Evolutionary conservation across 2,113 vertebrate species (phyloP).

Genomic region (Pipra filicauda): DNA sequence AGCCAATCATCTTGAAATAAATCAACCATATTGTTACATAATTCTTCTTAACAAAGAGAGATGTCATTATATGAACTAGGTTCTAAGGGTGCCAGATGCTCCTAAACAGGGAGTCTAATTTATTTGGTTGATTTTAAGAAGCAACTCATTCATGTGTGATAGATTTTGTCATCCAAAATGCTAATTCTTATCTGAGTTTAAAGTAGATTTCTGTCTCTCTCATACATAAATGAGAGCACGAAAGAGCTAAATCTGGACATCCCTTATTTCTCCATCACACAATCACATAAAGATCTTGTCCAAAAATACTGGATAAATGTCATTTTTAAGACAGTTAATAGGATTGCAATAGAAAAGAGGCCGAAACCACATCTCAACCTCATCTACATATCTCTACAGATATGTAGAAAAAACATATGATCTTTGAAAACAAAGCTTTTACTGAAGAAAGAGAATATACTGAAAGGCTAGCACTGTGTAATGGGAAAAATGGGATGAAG

Average conservation of each 20-base stretch:
- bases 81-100: constrained; percentile 79
- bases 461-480: neutral
- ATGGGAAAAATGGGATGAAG: neutral
- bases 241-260: constrained; percentile 21
- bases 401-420: neutral
- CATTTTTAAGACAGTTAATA: neutral
- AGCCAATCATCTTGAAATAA: constrained; percentile 74
- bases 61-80: constrained; percentile 71
- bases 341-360: neutral
- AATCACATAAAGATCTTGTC: neutral
- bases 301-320: neutral
- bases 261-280: neutral
- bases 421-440: neutral
- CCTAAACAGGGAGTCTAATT: constrained; percentile 71
- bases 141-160: constrained; percentile 70
- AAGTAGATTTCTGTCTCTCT: constrained; percentile 57
- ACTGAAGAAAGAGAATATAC: neutral
- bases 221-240: neutral
- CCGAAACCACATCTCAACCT: neutral
- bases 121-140: constrained; percentile 75
- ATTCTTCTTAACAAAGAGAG: constrained; percentile 77
- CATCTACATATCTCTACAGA: too few species aligned
- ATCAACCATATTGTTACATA: constrained; percentile 77
- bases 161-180: constrained; percentile 69
- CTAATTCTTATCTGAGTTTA: constrained; percentile 63